phyloP scores from a whole-genome alignment of 2,888 invertebrate species.

The Diogma glabrata region DNA sequence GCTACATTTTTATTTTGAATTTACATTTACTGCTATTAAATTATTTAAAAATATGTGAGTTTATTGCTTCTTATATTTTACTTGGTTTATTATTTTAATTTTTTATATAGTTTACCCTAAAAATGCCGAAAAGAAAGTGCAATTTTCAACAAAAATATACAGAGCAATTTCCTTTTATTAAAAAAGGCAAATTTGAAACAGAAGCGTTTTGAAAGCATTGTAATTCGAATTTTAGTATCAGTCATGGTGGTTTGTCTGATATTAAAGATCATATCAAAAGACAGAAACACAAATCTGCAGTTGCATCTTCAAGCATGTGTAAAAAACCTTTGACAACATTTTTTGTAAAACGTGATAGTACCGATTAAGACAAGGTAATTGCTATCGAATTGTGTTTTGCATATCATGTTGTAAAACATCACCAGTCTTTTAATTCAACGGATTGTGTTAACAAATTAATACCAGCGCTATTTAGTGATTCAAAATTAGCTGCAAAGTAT shows the following conservation, averaged over 20 bases:
- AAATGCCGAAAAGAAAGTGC: slow-evolving; percentile 9
- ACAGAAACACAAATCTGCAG: slow-evolving; percentile 8
- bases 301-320: slow-evolving; percentile 3
- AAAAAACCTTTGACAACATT: not conserved
- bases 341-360: slow-evolving; percentile 10
- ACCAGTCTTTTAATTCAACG: slow-evolving; percentile 14
- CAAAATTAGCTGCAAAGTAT: slow-evolving; percentile 10
- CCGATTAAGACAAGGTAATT: slow-evolving; percentile 5
- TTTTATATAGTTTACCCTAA: too few relatives aligned
- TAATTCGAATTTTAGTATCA: slow-evolving; percentile 9
- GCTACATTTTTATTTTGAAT: too few relatives aligned
- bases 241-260: slow-evolving; percentile 6
- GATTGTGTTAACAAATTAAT: slow-evolving; percentile 13
- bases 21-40: too few relatives aligned
- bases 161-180: not conserved
- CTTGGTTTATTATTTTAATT: too few relatives aligned
- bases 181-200: not conserved
- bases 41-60: too few relatives aligned
- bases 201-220: slow-evolving; percentile 7
- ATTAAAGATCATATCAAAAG: slow-evolving; percentile 8
- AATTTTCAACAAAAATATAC: slow-evolving; percentile 8
- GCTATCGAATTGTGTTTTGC: slow-evolving; percentile 1
- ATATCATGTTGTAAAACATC: slow-evolving; percentile 12
- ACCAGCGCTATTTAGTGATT: slow-evolving; percentile 11
- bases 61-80: too few relatives aligned